Conservation (phyloP, 2,888 invertebrate species). For the Dryococelus australis region DNA sequence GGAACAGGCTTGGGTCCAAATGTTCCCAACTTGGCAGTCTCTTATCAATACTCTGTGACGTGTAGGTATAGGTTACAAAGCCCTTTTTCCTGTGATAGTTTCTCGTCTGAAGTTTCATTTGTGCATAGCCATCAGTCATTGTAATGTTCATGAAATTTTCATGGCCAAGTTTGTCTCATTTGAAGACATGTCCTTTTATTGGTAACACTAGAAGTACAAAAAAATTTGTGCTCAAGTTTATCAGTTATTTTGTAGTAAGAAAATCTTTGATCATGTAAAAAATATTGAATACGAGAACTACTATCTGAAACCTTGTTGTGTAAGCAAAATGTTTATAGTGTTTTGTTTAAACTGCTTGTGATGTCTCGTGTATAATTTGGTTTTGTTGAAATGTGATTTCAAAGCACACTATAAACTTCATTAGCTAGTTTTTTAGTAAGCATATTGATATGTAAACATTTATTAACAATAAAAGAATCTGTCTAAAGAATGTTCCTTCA, state of each 20-base stretch:
- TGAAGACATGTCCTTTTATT: no score
- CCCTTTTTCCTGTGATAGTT: background rate
- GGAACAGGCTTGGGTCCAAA: no score
- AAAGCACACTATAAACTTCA: background rate
- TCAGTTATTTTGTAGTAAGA: background rate
- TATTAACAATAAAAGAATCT: slow-evolving; percentile 16
- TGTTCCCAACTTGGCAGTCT: background rate
- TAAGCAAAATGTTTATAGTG: background rate
- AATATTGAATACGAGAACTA: background rate
- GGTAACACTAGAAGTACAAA: no score
- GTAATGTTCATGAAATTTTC: no score
- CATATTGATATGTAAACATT: background rate
- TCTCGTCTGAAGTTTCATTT: no score
- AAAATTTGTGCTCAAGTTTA: no score
- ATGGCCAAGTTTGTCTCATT: no score
- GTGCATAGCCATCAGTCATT: no score
- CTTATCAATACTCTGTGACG: background rate
- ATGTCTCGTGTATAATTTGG: background rate
- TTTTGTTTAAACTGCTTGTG: background rate
- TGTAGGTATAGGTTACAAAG: background rate
- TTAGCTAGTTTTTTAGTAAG: slow-evolving; percentile 11
- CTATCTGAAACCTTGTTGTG: background rate
- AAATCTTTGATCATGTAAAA: background rate
- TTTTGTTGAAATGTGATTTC: background rate
- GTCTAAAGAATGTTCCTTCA: slow-evolving; percentile 13